Evolutionary conservation across 2,797 vertebrate genomes (phyloP), one percentile per base, ranked within the genome.

Genomic region (Pangasius mekongensis): DNA sequence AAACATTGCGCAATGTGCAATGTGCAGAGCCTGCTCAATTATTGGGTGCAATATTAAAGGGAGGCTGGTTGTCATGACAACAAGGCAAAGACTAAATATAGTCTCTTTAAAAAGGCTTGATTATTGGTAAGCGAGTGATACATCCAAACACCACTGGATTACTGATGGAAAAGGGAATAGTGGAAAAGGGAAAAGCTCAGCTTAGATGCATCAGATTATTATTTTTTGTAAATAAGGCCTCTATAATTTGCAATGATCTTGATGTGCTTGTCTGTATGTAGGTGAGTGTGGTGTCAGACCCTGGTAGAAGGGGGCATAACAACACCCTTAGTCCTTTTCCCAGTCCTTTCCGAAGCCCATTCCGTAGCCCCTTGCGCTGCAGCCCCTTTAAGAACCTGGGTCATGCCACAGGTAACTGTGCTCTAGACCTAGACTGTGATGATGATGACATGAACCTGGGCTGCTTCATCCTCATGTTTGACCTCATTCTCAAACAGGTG

Each of bases 391-490:
- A 98, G 94, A 99, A 98, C 94, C 96, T 99, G 90, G 98, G 98
- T 62, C 98, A 97, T 27, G 95, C 97, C 13, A 92, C 96, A 0
- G 97, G 97, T 67, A 97, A 97, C 95, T 98, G 97, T 87, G 95
- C 97, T 87, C 96, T 97, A 93, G 99, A 99, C 93, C 96, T 99
- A 94, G 99, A 99, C 91, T 97, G 97, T 92, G 98, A 99, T 56
- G 98, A 99, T 58, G 98, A 99, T 62, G 99, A 99, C 93, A 98
- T 99, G 97, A 99, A 99, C 95, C 96, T 99, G 85, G 97, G 97
- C 94, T 99, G 98, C 95, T 99, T 99, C 94, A 99, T 99, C 94
- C 97, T 99, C 91, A 99, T 99, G 99, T 99, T 99, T 93, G 99
- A 99, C 93, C 97, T 99, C 94, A 96, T 99, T 93, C 94, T 99